Base-by-base conservation (phyloP, 2,888 invertebrate species). In the Tubulanus polymorphus region DNA sequence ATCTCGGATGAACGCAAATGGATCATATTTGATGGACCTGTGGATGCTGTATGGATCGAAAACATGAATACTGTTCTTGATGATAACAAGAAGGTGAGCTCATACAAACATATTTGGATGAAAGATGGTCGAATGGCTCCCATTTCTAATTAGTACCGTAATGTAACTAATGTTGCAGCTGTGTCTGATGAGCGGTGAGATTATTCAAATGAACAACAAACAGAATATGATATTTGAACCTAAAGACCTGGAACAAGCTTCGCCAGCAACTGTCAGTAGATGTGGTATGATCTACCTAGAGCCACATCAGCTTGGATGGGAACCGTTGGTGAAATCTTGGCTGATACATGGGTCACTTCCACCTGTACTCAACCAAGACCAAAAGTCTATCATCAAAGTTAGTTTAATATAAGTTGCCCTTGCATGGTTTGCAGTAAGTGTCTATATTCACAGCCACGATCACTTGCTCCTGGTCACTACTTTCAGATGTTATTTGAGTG, bases 201-300 rank as follows among this genome's bases (percentile, higher is more conserved):
- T 78, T 35, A 78, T 79, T 45, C 77, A 78, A 63, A 79, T 79
- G 79, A 73, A 63, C 59, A 71, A 67, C 64, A 72, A 72, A 61
- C 77, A 78, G 66, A 79, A 78, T 64, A 76, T 78, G 76, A 72
- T 78, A 45, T 79, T 79, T 65, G 79, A 79, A 55, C 74, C 75
- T 8, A 71, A 73, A 60, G 76, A 79, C 57, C 62, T 79, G 50
- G 78, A 78, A 60, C 77, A 78, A 54, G 79, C 79, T 20, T 77
- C 76, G 0, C 78, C 79, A 30, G 79, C 79, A 48, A 79, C 79
- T 27, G 77, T 79, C 52, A 78, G 77, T 70, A 71, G 78, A 58
- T 78, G 78, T 68, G 79, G 79, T n/a, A 78, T 79, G 79, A 78
- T 79, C 53, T 79, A 79, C 65, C 69, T 79, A 73, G 78, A 79